These are phyloP conservation scores for Dryadula phaetusa DNA, from an alignment of 2,888 invertebrate species.

Conservation along the genomic window DNA sequence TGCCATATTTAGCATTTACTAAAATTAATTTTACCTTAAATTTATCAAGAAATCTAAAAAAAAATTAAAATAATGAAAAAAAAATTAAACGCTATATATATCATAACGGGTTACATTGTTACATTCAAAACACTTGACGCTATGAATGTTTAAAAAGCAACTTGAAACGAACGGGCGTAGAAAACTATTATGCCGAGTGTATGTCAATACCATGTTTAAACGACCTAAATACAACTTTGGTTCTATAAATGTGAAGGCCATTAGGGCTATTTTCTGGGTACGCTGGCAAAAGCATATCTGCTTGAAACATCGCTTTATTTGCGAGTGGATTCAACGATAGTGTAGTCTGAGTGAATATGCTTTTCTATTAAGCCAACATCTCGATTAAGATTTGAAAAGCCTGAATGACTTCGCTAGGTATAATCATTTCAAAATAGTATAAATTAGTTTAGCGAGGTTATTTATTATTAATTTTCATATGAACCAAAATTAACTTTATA, in stretches of 20 bases:
- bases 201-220: constrained; percentile 4
- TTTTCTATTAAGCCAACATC: constrained; percentile 27
- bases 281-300: constrained; percentile 20
- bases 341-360: constrained; percentile 16
- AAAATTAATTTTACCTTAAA: too few species aligned
- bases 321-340: constrained; percentile 18
- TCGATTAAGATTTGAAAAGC: constrained; percentile 31
- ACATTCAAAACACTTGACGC: not conserved
- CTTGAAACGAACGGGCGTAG: not conserved
- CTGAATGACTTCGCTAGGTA: not conserved
- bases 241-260: constrained; percentile 16
- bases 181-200: constrained; percentile 5
- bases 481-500: too few species aligned
- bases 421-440: constrained; percentile 4
- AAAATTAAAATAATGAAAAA: too few species aligned
- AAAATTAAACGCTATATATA: too few species aligned
- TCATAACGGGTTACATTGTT: not conserved
- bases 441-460: not conserved
- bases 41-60: too few species aligned
- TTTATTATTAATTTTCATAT: too few species aligned
- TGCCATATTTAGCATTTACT: too few species aligned
- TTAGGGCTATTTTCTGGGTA: constrained; percentile 14
- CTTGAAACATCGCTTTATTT: constrained; percentile 27
- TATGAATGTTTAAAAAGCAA: not conserved
- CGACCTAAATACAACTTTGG: constrained; percentile 12